These are phyloP conservation scores for Meles meles DNA, from an alignment of 2,113 vertebrate species.

Conservation along the genomic window DNA sequence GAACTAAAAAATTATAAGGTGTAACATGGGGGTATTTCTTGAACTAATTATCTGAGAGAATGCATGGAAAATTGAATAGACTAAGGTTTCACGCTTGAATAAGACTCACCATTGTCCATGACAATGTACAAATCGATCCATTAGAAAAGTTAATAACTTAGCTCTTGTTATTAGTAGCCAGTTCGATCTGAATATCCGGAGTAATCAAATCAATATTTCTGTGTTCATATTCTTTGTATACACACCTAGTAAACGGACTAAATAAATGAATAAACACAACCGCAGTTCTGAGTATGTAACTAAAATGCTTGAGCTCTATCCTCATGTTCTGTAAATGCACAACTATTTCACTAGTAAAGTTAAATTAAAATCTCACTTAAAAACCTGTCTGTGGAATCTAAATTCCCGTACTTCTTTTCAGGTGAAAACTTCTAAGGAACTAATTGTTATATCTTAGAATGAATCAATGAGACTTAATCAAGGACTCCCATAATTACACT, in stretches of 20 bases:
- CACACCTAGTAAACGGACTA: not conserved
- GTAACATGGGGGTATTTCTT: not conserved
- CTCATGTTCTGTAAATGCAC: not conserved
- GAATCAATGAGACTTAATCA: not conserved
- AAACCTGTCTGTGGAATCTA: not conserved
- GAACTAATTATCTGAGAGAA: slow-evolving; percentile 50
- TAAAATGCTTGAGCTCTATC: not conserved
- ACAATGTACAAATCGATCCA: slow-evolving; percentile 30
- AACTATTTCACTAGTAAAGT: not conserved
- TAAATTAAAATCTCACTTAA: not conserved
- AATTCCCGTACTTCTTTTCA: not conserved
- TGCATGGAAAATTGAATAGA: slow-evolving; percentile 38
- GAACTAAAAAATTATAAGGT: not conserved
- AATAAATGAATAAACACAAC: not conserved
- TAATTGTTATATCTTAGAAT: not conserved
- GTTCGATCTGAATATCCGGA: not conserved
- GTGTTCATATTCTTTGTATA: not conserved
- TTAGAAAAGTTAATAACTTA: slow-evolving; percentile 58
- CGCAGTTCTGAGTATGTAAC: not conserved
- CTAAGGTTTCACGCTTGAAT: slow-evolving; percentile 17
- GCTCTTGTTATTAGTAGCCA: slow-evolving; percentile 35
- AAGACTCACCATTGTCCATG: slow-evolving; percentile 18
- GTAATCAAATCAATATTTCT: not conserved
- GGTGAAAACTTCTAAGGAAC: not conserved
- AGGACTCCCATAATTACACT: not conserved